phyloP scores from a whole-genome alignment of 2,888 invertebrate species.

The Pseudococcus longispinus region DNA sequence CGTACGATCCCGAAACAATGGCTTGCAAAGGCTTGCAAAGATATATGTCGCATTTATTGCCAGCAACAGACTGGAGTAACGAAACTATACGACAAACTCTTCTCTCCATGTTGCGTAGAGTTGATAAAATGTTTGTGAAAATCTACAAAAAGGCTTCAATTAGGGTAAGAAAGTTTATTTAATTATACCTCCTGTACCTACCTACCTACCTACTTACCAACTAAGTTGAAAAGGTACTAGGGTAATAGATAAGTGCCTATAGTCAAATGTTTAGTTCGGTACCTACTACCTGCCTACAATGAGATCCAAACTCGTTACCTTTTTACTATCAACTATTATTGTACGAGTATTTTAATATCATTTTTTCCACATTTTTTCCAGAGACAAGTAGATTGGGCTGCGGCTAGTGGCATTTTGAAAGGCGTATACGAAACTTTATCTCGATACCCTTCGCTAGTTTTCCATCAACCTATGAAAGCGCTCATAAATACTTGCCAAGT shows the following conservation, averaged over 20 bases:
- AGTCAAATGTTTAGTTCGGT: too few relatives aligned
- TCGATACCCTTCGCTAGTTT: conserved; percentile 93
- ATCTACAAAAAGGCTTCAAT: conserved; percentile 96
- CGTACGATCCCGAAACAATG: conserved; percentile 97
- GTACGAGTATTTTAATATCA: not conserved
- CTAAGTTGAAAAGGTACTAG: too few relatives aligned
- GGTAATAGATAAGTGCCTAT: too few relatives aligned
- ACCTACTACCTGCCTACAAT: too few relatives aligned
- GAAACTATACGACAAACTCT: conserved; percentile 90
- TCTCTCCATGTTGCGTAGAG: conserved; percentile 85
- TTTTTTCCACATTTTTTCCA: not conserved
- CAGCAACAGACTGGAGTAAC: conserved; percentile 95
- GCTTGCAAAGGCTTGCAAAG: conserved; percentile 90
- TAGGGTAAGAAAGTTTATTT: conserved; percentile 67
- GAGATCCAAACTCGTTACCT: too few relatives aligned
- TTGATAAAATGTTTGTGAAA: conserved; percentile 96
- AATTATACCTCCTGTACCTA: too few relatives aligned
- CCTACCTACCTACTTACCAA: too few relatives aligned
- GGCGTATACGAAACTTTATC: conserved; percentile 94
- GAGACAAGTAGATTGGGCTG: conserved; percentile 81
- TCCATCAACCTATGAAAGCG: conserved; percentile 89
- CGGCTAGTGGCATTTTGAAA: conserved; percentile 90
- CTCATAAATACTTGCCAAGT: conserved; percentile 87
- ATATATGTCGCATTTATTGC: conserved; percentile 91
- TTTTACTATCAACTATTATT: too few relatives aligned